These are phyloP conservation scores for Ochotona curzoniae DNA, from an alignment of 2,113 vertebrate species.

Conservation along the genomic window DNA sequence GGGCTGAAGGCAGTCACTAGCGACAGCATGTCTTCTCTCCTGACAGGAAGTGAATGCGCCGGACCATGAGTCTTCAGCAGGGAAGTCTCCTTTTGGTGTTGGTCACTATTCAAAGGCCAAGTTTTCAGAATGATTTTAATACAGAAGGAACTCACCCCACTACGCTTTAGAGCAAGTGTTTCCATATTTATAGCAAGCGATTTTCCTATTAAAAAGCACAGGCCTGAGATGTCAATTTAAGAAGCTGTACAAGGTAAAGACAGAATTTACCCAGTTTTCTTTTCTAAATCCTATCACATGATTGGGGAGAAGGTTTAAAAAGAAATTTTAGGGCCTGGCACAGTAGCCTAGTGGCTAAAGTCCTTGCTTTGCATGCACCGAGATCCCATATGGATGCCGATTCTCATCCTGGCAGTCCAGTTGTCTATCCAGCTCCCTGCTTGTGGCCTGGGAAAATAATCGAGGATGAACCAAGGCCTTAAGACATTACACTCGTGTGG, in stretches of 20 bases:
- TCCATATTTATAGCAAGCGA: not conserved
- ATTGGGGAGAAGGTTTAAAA: too few species aligned
- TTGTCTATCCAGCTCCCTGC: too few species aligned
- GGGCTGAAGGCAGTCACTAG: not conserved
- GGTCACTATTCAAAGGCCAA: not conserved
- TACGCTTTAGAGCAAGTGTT: not conserved
- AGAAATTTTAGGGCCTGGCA: too few species aligned
- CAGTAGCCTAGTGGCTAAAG: too few species aligned
- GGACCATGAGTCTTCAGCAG: not conserved
- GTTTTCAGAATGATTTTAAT: slow-evolving; percentile 31
- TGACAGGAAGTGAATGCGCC: not conserved
- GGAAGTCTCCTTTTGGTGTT: not conserved
- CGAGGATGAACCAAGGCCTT: too few species aligned
- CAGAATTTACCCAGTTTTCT: not conserved
- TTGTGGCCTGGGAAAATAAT: too few species aligned
- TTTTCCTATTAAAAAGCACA: slow-evolving; percentile 44
- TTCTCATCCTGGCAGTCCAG: too few species aligned
- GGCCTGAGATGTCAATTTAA: not conserved
- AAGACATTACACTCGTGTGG: too few species aligned
- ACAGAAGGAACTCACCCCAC: not conserved
- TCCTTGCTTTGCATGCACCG: too few species aligned
- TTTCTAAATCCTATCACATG: too few species aligned
- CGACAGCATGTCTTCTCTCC: not conserved
- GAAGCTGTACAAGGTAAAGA: not conserved
- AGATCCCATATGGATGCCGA: too few species aligned